phyloP scores from a whole-genome alignment of 2,797 vertebrate species.

The Columba guinea region DNA sequence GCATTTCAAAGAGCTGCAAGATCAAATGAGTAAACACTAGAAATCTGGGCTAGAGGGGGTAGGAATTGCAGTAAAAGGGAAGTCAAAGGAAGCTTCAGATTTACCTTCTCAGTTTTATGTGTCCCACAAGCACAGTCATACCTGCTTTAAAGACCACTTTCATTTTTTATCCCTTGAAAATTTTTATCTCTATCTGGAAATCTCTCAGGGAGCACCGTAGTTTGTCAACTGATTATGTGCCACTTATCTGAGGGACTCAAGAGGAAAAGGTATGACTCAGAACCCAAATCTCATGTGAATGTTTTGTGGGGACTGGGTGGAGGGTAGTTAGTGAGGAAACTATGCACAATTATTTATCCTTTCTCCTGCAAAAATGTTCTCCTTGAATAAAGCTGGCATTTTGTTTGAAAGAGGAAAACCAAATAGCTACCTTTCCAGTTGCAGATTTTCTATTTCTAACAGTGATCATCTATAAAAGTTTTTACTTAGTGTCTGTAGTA shows the following conservation, averaged over 20 bases:
- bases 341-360: background rate
- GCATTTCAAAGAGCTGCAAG: background rate
- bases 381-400: background rate
- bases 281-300: background rate
- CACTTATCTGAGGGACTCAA: background rate
- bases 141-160: background rate
- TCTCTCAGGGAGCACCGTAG: background rate
- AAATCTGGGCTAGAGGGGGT: background rate
- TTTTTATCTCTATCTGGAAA: background rate
- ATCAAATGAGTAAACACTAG: background rate
- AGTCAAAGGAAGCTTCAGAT: background rate
- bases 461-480: background rate
- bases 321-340: slow-evolving; percentile 4
- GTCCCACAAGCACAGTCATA: accelerated
- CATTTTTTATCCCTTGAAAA: background rate
- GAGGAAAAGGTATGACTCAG: background rate
- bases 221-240: background rate
- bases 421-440: background rate
- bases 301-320: background rate
- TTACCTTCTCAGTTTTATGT: background rate
- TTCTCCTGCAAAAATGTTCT: background rate
- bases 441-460: background rate
- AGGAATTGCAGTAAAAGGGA: background rate
- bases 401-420: background rate
- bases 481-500: background rate